Evolutionary conservation across 2,888 invertebrate species (phyloP).

Genomic region (Odontocerum albicorne): DNA sequence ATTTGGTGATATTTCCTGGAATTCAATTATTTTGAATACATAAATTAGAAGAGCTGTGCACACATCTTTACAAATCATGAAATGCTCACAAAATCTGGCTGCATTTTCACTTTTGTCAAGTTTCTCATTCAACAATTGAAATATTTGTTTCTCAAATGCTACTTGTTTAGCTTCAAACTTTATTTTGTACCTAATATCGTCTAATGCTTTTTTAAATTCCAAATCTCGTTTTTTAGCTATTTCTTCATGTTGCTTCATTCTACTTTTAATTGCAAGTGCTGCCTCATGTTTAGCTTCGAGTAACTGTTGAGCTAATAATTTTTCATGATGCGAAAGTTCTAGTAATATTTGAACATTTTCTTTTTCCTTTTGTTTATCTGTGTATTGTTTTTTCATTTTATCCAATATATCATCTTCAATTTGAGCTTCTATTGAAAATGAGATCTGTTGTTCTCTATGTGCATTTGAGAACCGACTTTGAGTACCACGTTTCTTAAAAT

Average conservation of each 20-base stretch:
- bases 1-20: constrained; percentile 45
- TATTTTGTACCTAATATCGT: constrained; percentile 50
- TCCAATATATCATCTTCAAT: constrained; percentile 52
- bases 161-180: constrained; percentile 51
- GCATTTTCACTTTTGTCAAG: constrained; percentile 14
- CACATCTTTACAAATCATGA: constrained; percentile 54
- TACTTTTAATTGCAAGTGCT: constrained; percentile 57
- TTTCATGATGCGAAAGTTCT: constrained; percentile 65
- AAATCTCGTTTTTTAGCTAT: constrained; percentile 56
- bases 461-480: neutral
- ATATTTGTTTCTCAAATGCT: constrained; percentile 11
- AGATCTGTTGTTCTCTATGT: neutral
- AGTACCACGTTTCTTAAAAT: no score
- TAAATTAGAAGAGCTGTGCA: constrained; percentile 59
- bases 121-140: constrained; percentile 8
- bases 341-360: constrained; percentile 59
- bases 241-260: constrained; percentile 54
- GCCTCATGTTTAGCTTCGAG: constrained; percentile 63
- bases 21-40: constrained; percentile 56
- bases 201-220: constrained; percentile 57
- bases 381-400: constrained; percentile 49
- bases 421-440: neutral
- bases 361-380: constrained; percentile 55
- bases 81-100: constrained; percentile 3
- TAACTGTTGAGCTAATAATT: constrained; percentile 64